Percentiles rank a stretch among this genome's conserved stretches.
These are phyloP conservation scores for Maniola jurtina DNA, from an alignment of 1,140 invertebrate species.

Conservation along the genomic window DNA sequence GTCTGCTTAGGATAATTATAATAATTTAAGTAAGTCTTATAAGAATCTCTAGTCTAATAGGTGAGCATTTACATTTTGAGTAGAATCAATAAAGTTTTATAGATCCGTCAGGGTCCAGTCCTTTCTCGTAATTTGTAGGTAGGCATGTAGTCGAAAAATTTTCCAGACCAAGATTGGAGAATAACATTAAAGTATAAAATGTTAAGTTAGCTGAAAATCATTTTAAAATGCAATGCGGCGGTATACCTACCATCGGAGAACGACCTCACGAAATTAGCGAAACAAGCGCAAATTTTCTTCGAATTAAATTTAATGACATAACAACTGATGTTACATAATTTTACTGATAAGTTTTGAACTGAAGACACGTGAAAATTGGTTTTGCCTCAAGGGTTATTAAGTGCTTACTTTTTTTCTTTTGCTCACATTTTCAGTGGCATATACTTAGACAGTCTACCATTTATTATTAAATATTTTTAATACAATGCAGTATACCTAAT, in stretches of 20 bases:
- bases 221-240: slow-evolving; percentile 54
- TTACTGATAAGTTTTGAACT: slow-evolving; percentile 34
- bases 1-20: no score
- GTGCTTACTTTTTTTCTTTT: slow-evolving; percentile 17
- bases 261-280: slow-evolving; percentile 52
- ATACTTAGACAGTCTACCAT: no score
- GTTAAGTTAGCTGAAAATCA: slow-evolving; percentile 56
- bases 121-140: no score
- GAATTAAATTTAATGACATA: slow-evolving; percentile 67
- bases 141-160: no score
- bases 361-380: slow-evolving; percentile 27
- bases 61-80: no score
- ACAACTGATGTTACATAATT: slow-evolving; percentile 42
- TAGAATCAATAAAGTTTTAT: no score
- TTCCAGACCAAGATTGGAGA: neutral
- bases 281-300: slow-evolving; percentile 60
- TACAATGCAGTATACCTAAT: no score
- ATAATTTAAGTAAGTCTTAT: no score
- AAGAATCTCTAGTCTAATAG: no score
- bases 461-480: neutral
- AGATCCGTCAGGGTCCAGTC: no score
- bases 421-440: neutral
- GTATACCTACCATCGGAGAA: slow-evolving; percentile 39
- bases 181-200: neutral
- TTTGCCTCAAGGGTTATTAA: slow-evolving; percentile 20